Base-by-base conservation (phyloP, 2,113 vertebrate genomes). In the Gavialis gangeticus region DNA sequence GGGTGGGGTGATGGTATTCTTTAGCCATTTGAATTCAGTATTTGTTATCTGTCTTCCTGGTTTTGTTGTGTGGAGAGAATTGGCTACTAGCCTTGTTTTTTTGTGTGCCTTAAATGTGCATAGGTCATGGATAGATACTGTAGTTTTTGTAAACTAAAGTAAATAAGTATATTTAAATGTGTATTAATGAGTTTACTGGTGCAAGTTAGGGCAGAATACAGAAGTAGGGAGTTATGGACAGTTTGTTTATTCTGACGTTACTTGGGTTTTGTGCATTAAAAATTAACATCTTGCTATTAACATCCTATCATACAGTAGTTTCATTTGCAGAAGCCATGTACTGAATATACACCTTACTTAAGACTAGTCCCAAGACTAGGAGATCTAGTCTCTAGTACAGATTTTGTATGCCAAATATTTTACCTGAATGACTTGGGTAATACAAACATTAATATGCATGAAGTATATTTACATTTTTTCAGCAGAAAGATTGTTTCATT, bases 351-450 rank as follows among this genome's bases (percentile, higher is more conserved):
- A 75, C 3, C 30, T 89, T 92, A 34, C 28, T 83, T 46, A 69
- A 67, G 17, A 28, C 75, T 57, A n/a, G 2, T 73, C 24, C 30
- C 37, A 79, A 15, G 24, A 73, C 55, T 80, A 75, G 14, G 54
- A 2, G 10, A 87, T 88, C 83, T 93, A 28, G 76, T 60, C 76
- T 94, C 60, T 83, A 85, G 73, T 85, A 56, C 17, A 84, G 79
- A 67, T 91, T 87, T 79, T 69, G 4, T 64, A 89, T 73, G 37
- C 88, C 90, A 94, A 93, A 93, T 93, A 84, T 94, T 94, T 95
- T 94, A 13, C 64, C 82, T 78, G 59, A 93, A 59, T 90, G 92
- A 90, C 12, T 79, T 69, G 55, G 73, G 19, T 69, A 95, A 81
- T 95, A 87, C 89, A 96, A 95, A 75, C 80, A 91, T 82, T 75